phyloP scores from a whole-genome alignment of 2,113 vertebrate species.

The Miniopterus natalensis region DNA sequence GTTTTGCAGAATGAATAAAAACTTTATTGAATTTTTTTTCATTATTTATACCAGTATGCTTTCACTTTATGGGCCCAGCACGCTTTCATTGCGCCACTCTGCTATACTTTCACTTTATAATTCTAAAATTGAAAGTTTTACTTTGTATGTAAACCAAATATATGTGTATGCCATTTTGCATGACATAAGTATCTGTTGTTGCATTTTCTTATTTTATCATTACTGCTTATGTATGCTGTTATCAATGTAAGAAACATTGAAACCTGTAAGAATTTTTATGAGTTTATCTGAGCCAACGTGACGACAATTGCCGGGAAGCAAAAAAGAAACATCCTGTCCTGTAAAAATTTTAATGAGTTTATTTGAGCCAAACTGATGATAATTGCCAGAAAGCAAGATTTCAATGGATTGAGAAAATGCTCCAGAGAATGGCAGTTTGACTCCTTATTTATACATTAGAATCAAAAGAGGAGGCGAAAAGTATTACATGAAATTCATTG shows the following conservation, averaged over 20 bases:
- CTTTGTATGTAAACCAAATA: not conserved
- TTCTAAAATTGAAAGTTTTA: not conserved
- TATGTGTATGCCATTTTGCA: not conserved
- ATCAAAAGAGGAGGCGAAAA: not conserved
- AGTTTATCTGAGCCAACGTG: not conserved
- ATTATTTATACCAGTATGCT: not conserved
- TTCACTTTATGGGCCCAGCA: not conserved
- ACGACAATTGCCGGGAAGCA: not conserved
- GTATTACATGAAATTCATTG: not conserved
- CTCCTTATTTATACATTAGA: not conserved
- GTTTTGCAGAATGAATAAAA: not conserved
- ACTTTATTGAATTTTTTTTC: not conserved
- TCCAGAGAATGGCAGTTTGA: not conserved
- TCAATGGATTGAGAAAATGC: not conserved
- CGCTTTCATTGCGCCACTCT: too few relatives aligned
- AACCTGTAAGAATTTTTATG: not conserved
- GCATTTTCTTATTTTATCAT: not conserved
- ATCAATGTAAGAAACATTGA: not conserved
- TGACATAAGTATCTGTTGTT: not conserved
- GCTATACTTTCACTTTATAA: slow-evolving; percentile 5
- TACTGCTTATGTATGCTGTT: not conserved
- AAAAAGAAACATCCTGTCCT: too few relatives aligned
- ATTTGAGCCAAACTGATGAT: not conserved
- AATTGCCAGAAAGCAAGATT: not conserved
- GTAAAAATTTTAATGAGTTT: too few relatives aligned